These are phyloP conservation scores for Ctena decussata DNA, from an alignment of 2,888 invertebrate species.

Conservation along the genomic window DNA sequence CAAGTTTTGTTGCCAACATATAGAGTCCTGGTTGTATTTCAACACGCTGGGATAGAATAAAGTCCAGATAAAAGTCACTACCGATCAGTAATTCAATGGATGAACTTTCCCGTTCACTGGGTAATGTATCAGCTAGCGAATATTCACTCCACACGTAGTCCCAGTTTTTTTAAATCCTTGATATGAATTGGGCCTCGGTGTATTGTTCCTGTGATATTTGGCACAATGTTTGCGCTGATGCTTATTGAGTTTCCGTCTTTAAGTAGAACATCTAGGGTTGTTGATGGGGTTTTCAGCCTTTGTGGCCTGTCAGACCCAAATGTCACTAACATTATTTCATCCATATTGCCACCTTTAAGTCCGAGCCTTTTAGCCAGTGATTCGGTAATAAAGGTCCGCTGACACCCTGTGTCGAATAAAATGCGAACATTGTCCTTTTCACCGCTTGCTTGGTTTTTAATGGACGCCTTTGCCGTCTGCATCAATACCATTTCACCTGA, in stretches of 20 bases:
- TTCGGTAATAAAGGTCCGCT: slow-evolving; percentile 20
- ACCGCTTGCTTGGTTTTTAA: slow-evolving; percentile 9
- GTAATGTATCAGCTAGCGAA: slow-evolving; percentile 5
- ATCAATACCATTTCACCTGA: slow-evolving; percentile 33
- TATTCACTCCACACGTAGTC: too few relatives aligned
- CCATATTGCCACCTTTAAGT: not conserved
- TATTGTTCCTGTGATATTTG: not conserved
- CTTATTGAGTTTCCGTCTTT: slow-evolving; percentile 8
- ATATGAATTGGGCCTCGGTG: not conserved
- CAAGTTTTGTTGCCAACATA: slow-evolving; percentile 9
- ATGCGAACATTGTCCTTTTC: not conserved
- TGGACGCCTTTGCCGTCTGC: too few relatives aligned
- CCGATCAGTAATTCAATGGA: not conserved
- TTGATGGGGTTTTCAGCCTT: not conserved
- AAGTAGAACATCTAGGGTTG: not conserved
- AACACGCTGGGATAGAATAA: not conserved
- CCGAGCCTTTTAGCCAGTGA: not conserved
- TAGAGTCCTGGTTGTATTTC: slow-evolving; percentile 16
- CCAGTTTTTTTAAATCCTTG: not conserved
- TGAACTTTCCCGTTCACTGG: not conserved
- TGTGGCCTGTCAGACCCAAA: not conserved
- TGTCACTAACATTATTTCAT: not conserved
- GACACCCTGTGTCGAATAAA: slow-evolving; percentile 29
- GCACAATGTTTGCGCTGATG: slow-evolving; percentile 23
- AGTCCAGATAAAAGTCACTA: slow-evolving; percentile 16